Evolutionary conservation across 2,113 vertebrate species (phyloP), one percentile per base, ranked within the genome.

Genomic region (Uropsilus gracilis): DNA sequence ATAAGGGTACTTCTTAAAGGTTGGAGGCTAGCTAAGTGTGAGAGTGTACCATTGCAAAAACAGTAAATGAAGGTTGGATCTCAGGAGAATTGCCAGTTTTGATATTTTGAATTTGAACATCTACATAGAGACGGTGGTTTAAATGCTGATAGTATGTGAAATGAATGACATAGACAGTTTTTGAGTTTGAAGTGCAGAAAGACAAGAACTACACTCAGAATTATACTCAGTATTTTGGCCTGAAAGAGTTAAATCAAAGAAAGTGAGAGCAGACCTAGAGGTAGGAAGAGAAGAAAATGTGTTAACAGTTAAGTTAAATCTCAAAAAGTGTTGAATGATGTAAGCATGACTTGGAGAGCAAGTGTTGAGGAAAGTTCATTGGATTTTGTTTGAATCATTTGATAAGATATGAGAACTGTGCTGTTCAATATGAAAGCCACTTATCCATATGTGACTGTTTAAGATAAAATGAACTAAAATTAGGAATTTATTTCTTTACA

Each of bases 371-470:
- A 37, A 78, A 68, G 12, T 86, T 85, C 16, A 57, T n/a, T 90
- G 16, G 1, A 30, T 78, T 78, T 94, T 81, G 14, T 90, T 64
- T 92, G 46, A 91, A 87, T 80, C 34, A 61, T 89, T 84, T 64
- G 48, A 20, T 86, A 68, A 91, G 44, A 69, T 17, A 37, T n/a
- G 18, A 86, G 44, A 94, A 46, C 32, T 90, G 4, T 61, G 28
- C n/a, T 90, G 6, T 86, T 85, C 37, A 68, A 0, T 87, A 44
- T 75, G 46, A 75, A 90, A 72, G 68, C 34, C 16, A 39, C 11
- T 39, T 88, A 68, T 12, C 53, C 26, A n/a, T 24, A 57, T 91
- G 28, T 91, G 30, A 57, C 28, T 89, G 46, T 59, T 88, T 69
- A 89, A 71, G 10, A 34, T 75, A 87, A 80, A 86, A 72, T 50